Conservation (phyloP, 2,888 invertebrate genomes). For the Eupithecia centaureata region DNA sequence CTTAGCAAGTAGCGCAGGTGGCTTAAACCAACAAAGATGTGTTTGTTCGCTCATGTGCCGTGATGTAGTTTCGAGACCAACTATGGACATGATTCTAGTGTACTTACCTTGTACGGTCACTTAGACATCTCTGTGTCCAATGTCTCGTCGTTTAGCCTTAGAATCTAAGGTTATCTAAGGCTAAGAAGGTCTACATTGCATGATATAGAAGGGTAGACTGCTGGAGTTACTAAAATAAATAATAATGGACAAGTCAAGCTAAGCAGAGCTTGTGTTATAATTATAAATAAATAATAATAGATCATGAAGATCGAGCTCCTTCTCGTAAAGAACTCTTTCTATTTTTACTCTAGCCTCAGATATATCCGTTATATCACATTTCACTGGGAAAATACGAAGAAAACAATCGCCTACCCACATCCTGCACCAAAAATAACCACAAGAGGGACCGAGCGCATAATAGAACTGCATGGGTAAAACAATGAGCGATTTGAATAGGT, state of each 20-base stretch:
- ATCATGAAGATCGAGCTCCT: neutral
- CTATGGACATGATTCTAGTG: neutral
- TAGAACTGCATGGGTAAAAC: slow-evolving; percentile 3
- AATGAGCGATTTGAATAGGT: neutral
- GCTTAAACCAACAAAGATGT: slow-evolving; percentile 51
- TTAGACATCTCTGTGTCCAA: neutral
- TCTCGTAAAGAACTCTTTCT: neutral
- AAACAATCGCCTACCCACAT: slow-evolving; percentile 37
- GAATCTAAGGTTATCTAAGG: too few relatives aligned
- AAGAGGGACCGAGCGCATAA: slow-evolving; percentile 5
- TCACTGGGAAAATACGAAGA: slow-evolving; percentile 33
- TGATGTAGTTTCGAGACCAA: neutral
- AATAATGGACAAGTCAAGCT: too few relatives aligned
- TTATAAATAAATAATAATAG: neutral
- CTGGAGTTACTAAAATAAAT: too few relatives aligned
- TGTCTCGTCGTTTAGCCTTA: neutral
- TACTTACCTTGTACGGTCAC: neutral
- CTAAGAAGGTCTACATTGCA: neutral
- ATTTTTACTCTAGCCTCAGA: slow-evolving; percentile 2
- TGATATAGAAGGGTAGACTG: neutral
- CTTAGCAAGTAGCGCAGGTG: slow-evolving; percentile 39
- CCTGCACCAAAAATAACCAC: slow-evolving; percentile 39
- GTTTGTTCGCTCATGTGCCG: slow-evolving; percentile 32
- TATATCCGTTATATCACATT: slow-evolving; percentile 19
- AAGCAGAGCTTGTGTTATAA: too few relatives aligned